Evolutionary conservation across 1,140 invertebrate species (phyloP), one percentile per base, ranked within the genome.

Genomic region (Aleiodes sp.): DNA sequence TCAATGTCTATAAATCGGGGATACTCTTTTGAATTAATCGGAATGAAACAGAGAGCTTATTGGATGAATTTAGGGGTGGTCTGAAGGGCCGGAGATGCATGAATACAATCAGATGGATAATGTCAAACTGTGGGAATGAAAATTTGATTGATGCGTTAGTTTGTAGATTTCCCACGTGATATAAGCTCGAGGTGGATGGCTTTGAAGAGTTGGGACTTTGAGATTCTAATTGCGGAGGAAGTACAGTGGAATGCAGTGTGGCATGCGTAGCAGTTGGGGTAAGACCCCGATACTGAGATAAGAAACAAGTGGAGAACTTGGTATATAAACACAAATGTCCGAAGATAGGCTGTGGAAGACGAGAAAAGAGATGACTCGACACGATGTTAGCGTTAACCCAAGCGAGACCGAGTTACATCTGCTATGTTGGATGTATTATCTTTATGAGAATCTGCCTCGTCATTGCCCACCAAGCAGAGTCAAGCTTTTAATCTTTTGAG

Each of bases 211-310:
- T 57, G 35, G 31, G 43, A 52, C 39, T n/a, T n/a, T n/a, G n/a
- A n/a, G 69, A 70, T 65, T 76, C 73, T 81, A 84, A 83, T 83
- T 82, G 77, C 70, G 65, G 33, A 29, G 73, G 70, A 71, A 73
- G 78, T 80, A 78, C 76, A 78, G 82, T 82, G 78, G 79, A 82
- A 82, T 81, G 76, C 70, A 74, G 72, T 67, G 70, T 72, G 77
- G 73, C 77, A 80, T 79, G 77, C 75, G 72, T 69, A 63, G 71
- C 46, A 57, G 70, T 74, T 71, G 64, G 24, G n/a, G n/a, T n/a
- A n/a, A n/a, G n/a, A n/a, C n/a, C 71, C 70, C 66, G 73, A 63
- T 70, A 64, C 70, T 68, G 37, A 61, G 64, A 70, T 70, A 67
- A 71, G 70, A 31, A 39, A 24, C n/a, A 19, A 63, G 24, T 24